Evolutionary conservation across 1,140 invertebrate species (phyloP).

Genomic region (Drosophila pectinifera): DNA sequence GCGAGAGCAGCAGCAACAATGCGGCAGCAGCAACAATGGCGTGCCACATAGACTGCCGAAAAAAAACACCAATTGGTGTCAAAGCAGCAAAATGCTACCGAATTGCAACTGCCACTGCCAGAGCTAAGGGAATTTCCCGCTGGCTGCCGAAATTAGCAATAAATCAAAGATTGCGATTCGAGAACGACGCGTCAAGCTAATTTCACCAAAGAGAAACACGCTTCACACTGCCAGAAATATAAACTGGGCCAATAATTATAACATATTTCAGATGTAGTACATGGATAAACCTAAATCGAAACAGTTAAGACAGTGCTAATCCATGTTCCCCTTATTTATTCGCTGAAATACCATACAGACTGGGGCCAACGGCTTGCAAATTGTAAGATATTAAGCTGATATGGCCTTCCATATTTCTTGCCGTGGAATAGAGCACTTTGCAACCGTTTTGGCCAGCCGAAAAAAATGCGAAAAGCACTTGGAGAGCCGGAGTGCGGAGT

Average conservation of each 20-base stretch:
- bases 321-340: neutral
- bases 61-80: constrained; percentile 72
- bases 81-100: constrained; percentile 77
- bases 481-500: neutral
- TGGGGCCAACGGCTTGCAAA: neutral
- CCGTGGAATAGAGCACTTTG: constrained; percentile 45
- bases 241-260: neutral
- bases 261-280: fast-evolving
- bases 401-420: constrained; percentile 11
- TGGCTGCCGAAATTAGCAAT: constrained; percentile 51
- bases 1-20: constrained; percentile 16
- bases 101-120: constrained; percentile 43
- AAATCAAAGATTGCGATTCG: constrained; percentile 54
- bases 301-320: no score
- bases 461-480: constrained; percentile 47
- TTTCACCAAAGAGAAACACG: constrained; percentile 36
- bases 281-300: no score
- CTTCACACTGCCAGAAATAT: neutral
- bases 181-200: constrained; percentile 33
- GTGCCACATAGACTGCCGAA: constrained; percentile 60
- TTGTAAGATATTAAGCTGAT: constrained; percentile 5
- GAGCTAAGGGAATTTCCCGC: constrained; percentile 42
- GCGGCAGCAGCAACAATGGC: constrained; percentile 52
- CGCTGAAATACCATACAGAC: no score
- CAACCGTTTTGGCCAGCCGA: constrained; percentile 76